Evolutionary conservation across 2,888 invertebrate genomes (phyloP), one percentile per base, ranked within the genome.

Genomic region (Conops quadrifasciatus): DNA sequence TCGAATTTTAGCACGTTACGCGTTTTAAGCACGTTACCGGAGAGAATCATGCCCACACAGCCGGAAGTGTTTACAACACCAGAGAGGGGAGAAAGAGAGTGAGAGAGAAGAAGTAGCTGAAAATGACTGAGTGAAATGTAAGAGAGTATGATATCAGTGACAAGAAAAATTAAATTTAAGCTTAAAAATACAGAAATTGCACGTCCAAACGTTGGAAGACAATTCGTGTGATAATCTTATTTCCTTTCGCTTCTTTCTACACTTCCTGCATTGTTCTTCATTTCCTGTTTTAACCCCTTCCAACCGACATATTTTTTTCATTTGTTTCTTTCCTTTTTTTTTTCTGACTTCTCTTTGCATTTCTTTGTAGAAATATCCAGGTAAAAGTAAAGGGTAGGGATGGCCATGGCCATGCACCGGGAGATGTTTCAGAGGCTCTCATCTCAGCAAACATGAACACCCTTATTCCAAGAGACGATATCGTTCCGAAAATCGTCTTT

Each of bases 1-100:
- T 58, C n/a, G 59, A 58, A 45, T 45, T 49, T 19, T 58, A 65
- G 36, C 36, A 36, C 36, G 36, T 36, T 36, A 21, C 26, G 21
- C 67, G 47, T 67, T 58, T 67, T 67, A n/a, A 67, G 67, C 67
- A 67, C 67, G 67, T 67, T 67, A 47, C 65, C 16, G 24, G 4
- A 63, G n/a, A n/a, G n/a, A 43, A 19, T 43, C 21, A 45, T n/a
- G n/a, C n/a, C n/a, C 21, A 26, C 24, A 63, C 19, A 45, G 49
- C 64, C 64, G 64, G 64, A 64, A 64, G 64, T 64, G 49, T 45
- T 49, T 45, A 13, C 64, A 64, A 21, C 26, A 13, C 28, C 59
- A 59, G 0, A n/a, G 5, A 16, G 28, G 16, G 26, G 13, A 26
- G 59, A 28, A 30, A 59, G 51, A 56, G 56, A 19, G 21, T 13